These are phyloP conservation scores for Ectemnius cavifrons DNA, from an alignment of 2,888 invertebrate species.

Conservation along the genomic window DNA sequence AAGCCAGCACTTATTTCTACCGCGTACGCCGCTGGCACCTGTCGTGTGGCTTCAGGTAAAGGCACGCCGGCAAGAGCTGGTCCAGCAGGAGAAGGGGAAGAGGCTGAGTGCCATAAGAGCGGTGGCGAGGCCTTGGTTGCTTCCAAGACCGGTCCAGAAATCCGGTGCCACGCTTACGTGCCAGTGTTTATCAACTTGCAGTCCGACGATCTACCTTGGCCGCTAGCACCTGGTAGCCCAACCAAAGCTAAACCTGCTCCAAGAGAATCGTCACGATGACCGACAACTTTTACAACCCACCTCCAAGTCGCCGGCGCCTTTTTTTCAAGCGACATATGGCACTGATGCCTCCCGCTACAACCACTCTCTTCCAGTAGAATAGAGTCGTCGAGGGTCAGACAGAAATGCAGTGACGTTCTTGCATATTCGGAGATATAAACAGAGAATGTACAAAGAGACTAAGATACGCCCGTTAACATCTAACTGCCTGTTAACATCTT, in stretches of 20 bases:
- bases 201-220: not conserved
- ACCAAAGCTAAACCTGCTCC: constrained; percentile 12
- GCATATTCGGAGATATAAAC: not conserved
- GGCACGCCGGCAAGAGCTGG: constrained; percentile 35
- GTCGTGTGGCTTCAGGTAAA: constrained; percentile 74
- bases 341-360: not conserved
- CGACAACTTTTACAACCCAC: constrained; percentile 35
- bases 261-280: constrained; percentile 32
- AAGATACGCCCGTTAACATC: not conserved
- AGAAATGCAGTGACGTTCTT: not conserved
- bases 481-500: not conserved
- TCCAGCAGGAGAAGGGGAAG: constrained; percentile 56
- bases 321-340: not conserved
- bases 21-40: constrained; percentile 75
- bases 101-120: constrained; percentile 64
- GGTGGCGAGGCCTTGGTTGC: constrained; percentile 56
- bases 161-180: constrained; percentile 76
- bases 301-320: constrained; percentile 11
- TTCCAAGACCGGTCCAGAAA: constrained; percentile 75
- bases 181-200: constrained; percentile 72
- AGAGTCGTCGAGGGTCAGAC: not conserved
- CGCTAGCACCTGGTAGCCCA: not conserved
- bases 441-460: not conserved
- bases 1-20: constrained; percentile 67
- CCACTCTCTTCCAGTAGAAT: too few relatives aligned